Conservation (phyloP, 1,140 invertebrate species). For the Rhynchophorus ferrugineus region DNA sequence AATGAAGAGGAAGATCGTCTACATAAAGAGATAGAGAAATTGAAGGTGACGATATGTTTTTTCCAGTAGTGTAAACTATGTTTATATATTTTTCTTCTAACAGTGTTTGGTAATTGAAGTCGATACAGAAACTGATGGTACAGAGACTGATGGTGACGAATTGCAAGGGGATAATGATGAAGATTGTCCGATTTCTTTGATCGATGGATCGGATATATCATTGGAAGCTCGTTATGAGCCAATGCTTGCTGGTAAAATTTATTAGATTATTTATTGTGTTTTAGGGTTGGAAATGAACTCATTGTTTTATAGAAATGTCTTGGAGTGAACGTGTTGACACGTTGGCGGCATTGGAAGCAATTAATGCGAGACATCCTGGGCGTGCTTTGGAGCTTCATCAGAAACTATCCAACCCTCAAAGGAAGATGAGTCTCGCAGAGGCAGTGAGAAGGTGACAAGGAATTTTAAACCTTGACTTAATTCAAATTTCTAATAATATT, state of each 20-base stretch:
- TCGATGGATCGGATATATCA: slow-evolving; percentile 34
- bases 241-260: slow-evolving; percentile 49
- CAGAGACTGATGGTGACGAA: slow-evolving; percentile 60
- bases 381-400: slow-evolving; percentile 85
- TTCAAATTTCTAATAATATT: background rate
- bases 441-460: slow-evolving; percentile 51
- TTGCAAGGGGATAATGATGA: slow-evolving; percentile 48
- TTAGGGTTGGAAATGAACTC: too few species aligned
- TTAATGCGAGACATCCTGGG: slow-evolving; percentile 79
- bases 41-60: slow-evolving; percentile 28
- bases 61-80: background rate
- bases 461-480: background rate
- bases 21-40: slow-evolving; percentile 73
- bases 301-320: slow-evolving; percentile 47
- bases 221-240: slow-evolving; percentile 62
- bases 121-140: slow-evolving; percentile 74
- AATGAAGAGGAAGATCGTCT: slow-evolving; percentile 72
- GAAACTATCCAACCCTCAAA: slow-evolving; percentile 84
- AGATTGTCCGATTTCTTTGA: slow-evolving; percentile 14
- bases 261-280: too few species aligned
- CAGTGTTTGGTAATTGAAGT: slow-evolving; percentile 74
- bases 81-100: background rate
- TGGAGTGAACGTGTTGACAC: slow-evolving; percentile 73
- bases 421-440: slow-evolving; percentile 73
- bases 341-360: slow-evolving; percentile 63